Evolutionary conservation across 2,888 invertebrate genomes (phyloP).

Genomic region (Brachyopa scutellaris): DNA sequence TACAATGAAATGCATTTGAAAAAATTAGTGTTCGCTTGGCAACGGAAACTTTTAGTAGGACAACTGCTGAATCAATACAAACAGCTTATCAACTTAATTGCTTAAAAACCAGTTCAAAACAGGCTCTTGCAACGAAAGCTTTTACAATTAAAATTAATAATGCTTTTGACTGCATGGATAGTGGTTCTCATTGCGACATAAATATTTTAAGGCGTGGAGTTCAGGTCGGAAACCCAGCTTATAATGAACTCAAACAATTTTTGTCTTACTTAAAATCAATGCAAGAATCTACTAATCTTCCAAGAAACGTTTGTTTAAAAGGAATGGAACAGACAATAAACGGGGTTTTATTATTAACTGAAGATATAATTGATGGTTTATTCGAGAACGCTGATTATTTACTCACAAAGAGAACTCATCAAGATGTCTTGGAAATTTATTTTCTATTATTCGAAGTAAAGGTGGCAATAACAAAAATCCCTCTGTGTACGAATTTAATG

Average conservation of each 20-base stretch:
- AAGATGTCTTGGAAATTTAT: too few relatives aligned
- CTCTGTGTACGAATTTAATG: too few relatives aligned
- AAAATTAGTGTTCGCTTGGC: conserved; percentile 1
- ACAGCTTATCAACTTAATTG: neutral
- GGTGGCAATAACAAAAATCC: too few relatives aligned
- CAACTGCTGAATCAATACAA: neutral
- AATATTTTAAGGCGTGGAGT: neutral
- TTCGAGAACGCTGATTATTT: too few relatives aligned
- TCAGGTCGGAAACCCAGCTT: neutral
- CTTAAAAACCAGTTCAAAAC: neutral
- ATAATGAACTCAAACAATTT: neutral
- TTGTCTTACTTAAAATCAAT: neutral
- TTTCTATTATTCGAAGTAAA: too few relatives aligned
- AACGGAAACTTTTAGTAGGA: neutral
- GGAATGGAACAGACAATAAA: too few relatives aligned
- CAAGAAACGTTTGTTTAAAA: too few relatives aligned
- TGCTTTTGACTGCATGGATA: neutral
- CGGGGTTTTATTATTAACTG: too few relatives aligned
- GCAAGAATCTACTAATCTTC: too few relatives aligned
- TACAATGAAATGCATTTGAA: neutral
- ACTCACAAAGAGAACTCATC: too few relatives aligned
- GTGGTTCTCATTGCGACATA: too few relatives aligned
- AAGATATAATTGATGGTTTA: too few relatives aligned
- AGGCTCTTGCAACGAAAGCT: neutral
- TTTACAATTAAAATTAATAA: neutral